Percentiles rank a stretch among this genome's conserved stretches.
These are phyloP conservation scores for Lepidurus couesii DNA, from an alignment of 1,140 invertebrate genomes.

Conservation along the genomic window DNA sequence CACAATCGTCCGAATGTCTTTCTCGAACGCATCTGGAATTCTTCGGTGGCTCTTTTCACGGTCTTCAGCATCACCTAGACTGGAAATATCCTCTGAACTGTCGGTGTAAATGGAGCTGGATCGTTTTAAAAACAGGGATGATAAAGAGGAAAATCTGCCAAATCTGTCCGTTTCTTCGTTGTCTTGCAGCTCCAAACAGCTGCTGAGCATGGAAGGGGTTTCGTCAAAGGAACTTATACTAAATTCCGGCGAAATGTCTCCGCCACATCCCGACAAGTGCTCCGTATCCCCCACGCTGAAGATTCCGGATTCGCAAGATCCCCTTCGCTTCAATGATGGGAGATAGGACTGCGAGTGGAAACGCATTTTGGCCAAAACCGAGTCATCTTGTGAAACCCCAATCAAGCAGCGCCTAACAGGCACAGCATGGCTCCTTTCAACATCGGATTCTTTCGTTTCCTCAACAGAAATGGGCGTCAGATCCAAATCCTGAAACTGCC, in stretches of 20 bases:
- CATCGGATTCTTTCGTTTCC: not conserved
- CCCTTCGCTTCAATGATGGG: slow-evolving; percentile 56
- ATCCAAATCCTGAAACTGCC: not conserved
- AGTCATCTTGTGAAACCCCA: slow-evolving; percentile 35
- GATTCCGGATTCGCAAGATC: slow-evolving; percentile 79
- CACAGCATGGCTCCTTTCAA: not conserved
- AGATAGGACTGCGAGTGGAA: slow-evolving; percentile 35
- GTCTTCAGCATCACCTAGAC: slow-evolving; percentile 60
- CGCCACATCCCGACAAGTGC: slow-evolving; percentile 42
- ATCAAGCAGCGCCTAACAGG: not conserved
- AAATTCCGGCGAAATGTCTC: slow-evolving; percentile 42
- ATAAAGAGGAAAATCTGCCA: slow-evolving; percentile 45
- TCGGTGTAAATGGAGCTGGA: slow-evolving; percentile 79
- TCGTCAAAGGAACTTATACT: slow-evolving; percentile 39
- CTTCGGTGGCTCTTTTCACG: slow-evolving; percentile 59
- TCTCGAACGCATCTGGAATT: slow-evolving; percentile 37
- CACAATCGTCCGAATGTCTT: slow-evolving; percentile 73
- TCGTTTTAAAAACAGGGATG: slow-evolving; percentile 49
- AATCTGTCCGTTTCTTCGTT: slow-evolving; percentile 49
- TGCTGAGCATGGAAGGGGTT: slow-evolving; percentile 47
- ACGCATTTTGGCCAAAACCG: slow-evolving; percentile 29
- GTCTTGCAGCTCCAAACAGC: slow-evolving; percentile 37
- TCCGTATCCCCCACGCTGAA: slow-evolving; percentile 67
- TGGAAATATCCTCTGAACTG: slow-evolving; percentile 75
- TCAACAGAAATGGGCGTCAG: not conserved